Base-by-base conservation (phyloP, 1,140 invertebrate species). In the Piezodorus guildinii region DNA sequence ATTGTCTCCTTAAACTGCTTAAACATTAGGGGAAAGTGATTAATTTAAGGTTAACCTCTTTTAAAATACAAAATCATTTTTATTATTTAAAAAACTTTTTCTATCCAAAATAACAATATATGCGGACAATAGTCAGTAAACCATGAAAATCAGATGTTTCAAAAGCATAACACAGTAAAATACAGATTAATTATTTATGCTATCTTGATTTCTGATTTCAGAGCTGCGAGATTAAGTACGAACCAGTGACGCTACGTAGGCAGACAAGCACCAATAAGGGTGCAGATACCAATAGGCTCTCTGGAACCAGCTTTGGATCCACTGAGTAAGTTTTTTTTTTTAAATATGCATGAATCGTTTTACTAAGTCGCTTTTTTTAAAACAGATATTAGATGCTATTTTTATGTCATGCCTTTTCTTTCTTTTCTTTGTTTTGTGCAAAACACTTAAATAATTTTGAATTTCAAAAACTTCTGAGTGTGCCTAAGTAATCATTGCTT, bases 161-260 rank as follows among this genome's bases (percentile, higher is more conserved):
- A n/a, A n/a, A n/a, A n/a, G n/a, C n/a, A n/a, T n/a, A n/a, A n/a
- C n/a, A n/a, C n/a, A n/a, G n/a, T n/a, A n/a, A n/a, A n/a, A n/a
- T n/a, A n/a, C n/a, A n/a, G n/a, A n/a, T n/a, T n/a, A n/a, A n/a
- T n/a, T n/a, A n/a, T n/a, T n/a, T n/a, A n/a, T n/a, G n/a, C n/a
- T n/a, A 30, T 30, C 8, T 30, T 3, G 27, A 8, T 30, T 30
- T 39, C 12, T 39, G 34, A 1, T 72, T 74, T 62, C 65, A 82
- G 81, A 79, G 74, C 3, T 82, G 77, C 70, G 80, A 83, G 73
- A 72, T 82, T 21, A 80, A 82, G 73, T 74, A 80, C 69, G 81
- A 83, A 65, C 69, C 74, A 19, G 78, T 81, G 17, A 79, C 77
- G 27, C 77, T 81, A 74, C 71, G 81, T 66, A 75, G 78, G 70